Percentiles rank a stretch among this genome's conserved stretches.
Evolutionary conservation across 2,888 invertebrate species (phyloP).

Genomic region (Polydrusus pterygomalis): DNA sequence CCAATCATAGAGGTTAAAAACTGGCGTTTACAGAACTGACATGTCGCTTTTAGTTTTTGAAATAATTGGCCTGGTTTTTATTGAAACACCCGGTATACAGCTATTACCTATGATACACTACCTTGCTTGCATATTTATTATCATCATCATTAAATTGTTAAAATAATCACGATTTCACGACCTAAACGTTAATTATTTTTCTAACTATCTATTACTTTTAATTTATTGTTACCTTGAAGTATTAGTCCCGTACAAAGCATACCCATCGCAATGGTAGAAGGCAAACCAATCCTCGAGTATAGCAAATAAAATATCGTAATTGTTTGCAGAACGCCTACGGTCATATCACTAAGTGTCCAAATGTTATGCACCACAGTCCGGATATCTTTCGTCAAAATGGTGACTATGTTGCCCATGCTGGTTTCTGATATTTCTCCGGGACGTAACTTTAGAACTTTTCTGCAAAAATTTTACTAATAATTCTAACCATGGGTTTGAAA

Average conservation of each 20-base stretch:
- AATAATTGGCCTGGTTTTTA: no score
- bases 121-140: no score
- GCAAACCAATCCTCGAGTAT: constrained; percentile 75
- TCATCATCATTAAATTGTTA: not conserved
- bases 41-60: no score
- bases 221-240: constrained; percentile 45
- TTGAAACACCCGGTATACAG: no score
- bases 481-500: not conserved
- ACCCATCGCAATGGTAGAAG: constrained; percentile 74
- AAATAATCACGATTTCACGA: not conserved
- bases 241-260: constrained; percentile 66
- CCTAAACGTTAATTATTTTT: not conserved
- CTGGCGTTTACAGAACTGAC: no score
- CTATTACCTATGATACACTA: no score
- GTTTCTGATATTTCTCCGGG: constrained; percentile 80
- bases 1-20: no score
- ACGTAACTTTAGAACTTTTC: constrained; percentile 75
- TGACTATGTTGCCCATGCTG: constrained; percentile 83
- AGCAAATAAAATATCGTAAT: constrained; percentile 86
- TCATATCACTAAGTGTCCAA: constrained; percentile 91
- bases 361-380: constrained; percentile 91
- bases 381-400: constrained; percentile 94
- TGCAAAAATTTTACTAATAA: constrained; percentile 72
- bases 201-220: not conserved
- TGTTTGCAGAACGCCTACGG: constrained; percentile 93